phyloP scores from a whole-genome alignment of 1,140 invertebrate genomes.

The Drosophila leontia region DNA sequence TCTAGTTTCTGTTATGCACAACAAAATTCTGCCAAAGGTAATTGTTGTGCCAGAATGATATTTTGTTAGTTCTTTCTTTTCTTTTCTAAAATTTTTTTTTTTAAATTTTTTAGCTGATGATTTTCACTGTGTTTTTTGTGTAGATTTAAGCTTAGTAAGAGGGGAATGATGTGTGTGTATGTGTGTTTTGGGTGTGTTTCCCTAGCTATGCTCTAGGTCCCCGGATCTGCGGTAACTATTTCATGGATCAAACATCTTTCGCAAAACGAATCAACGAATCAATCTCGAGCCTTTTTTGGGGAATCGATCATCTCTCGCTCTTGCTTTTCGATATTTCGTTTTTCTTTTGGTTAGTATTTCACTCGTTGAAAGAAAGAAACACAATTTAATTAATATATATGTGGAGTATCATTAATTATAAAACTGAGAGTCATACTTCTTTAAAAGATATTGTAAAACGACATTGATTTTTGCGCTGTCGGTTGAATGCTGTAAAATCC shows the following conservation, averaged over 20 bases:
- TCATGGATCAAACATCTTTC: conserved; percentile 31
- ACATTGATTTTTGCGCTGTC: conserved; percentile 91
- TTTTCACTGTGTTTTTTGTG: conserved; percentile 31
- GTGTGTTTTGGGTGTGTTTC: conserved; percentile 24
- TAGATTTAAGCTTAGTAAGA: conserved; percentile 28
- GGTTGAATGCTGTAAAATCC: conserved; percentile 95
- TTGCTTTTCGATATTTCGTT: conserved; percentile 49
- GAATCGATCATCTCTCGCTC: conserved; percentile 38
- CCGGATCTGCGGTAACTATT: conserved; percentile 40
- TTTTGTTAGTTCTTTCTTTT: conserved; percentile 34
- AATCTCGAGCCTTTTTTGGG: conserved; percentile 37
- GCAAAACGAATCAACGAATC: conserved; percentile 60
- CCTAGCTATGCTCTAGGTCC: conserved; percentile 48
- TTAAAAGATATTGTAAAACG: conserved; percentile 93
- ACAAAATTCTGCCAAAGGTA: conserved; percentile 56
- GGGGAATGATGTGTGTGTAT: conserved; percentile 34
- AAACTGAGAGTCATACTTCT: conserved; percentile 88
- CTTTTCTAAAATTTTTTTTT: background rate
- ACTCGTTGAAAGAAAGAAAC: conserved; percentile 80
- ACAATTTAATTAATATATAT: conserved; percentile 78
- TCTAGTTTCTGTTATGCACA: conserved; percentile 58
- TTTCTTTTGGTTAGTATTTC: conserved; percentile 56
- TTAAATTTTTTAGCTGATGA: conserved; percentile 9
- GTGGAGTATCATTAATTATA: conserved; percentile 73
- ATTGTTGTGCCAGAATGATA: conserved; percentile 59